Evolutionary conservation across 2,797 vertebrate species (phyloP).

Genomic region (Eptatretus atami): DNA sequence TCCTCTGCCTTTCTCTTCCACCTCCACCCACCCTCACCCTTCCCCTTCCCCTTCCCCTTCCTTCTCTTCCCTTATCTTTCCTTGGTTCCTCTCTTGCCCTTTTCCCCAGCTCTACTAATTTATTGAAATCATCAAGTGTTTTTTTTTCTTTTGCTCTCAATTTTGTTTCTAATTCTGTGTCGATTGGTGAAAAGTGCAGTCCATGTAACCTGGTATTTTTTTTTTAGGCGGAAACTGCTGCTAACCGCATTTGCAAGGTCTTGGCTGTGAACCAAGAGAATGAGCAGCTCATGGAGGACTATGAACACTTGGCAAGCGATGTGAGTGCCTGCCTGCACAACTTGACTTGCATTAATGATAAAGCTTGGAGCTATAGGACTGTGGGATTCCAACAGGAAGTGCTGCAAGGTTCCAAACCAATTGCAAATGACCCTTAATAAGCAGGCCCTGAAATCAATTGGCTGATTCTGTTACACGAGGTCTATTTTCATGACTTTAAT

Average conservation of each 20-base stretch:
- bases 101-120: background rate
- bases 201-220: too few species aligned
- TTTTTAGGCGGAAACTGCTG: slow-evolving; percentile 54
- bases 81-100: background rate
- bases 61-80: slow-evolving; percentile 1
- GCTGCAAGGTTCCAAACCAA: too few species aligned
- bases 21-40: background rate
- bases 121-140: background rate
- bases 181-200: too few species aligned
- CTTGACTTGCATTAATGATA: too few species aligned
- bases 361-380: too few species aligned
- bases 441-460: too few species aligned
- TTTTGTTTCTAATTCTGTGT: too few species aligned
- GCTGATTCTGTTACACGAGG: too few species aligned
- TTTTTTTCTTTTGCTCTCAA: too few species aligned
- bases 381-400: too few species aligned
- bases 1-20: background rate
- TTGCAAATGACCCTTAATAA: too few species aligned
- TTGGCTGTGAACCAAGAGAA: slow-evolving; percentile 87
- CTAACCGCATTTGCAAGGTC: slow-evolving; percentile 84
- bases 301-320: slow-evolving; percentile 58
- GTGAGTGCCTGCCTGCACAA: slow-evolving; percentile 19
- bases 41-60: slow-evolving; percentile 2
- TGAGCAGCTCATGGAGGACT: slow-evolving; percentile 80
- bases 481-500: too few species aligned